phyloP scores from a whole-genome alignment of 1,140 invertebrate species.

The Globodera rostochiensis region DNA sequence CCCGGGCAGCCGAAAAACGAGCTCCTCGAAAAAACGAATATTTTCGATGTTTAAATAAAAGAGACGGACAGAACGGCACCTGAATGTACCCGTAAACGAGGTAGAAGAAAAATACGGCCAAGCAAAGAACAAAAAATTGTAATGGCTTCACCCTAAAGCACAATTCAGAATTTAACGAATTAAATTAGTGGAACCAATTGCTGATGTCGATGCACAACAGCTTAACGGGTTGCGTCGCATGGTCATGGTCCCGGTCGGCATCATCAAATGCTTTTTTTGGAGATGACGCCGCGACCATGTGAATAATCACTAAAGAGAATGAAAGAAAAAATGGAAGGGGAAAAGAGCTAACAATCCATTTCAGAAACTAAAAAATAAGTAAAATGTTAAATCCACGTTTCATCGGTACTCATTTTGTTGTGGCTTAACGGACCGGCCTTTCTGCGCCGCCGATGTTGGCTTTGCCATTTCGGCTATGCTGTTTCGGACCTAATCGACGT shows the following conservation, averaged over 20 bases:
- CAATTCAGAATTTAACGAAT: background rate
- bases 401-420: no score
- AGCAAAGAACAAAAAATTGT: constrained; percentile 79
- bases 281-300: no score
- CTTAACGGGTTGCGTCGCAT: background rate
- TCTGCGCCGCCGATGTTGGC: no score
- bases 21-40: constrained; percentile 72
- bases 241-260: no score
- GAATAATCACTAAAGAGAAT: no score
- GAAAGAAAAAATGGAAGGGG: no score
- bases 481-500: no score
- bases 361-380: no score
- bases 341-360: no score
- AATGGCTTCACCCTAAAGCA: constrained; percentile 60
- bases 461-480: no score
- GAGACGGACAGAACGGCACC: constrained; percentile 65
- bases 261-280: background rate
- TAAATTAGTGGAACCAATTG: background rate
- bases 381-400: no score
- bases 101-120: constrained; percentile 83
- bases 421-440: no score
- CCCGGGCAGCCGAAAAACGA: constrained; percentile 85
- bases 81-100: constrained; percentile 87
- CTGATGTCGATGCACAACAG: constrained; percentile 3
- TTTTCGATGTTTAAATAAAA: constrained; percentile 19